These are phyloP conservation scores for Pollenia labialis DNA, from an alignment of 2,888 invertebrate species.

Conservation along the genomic window DNA sequence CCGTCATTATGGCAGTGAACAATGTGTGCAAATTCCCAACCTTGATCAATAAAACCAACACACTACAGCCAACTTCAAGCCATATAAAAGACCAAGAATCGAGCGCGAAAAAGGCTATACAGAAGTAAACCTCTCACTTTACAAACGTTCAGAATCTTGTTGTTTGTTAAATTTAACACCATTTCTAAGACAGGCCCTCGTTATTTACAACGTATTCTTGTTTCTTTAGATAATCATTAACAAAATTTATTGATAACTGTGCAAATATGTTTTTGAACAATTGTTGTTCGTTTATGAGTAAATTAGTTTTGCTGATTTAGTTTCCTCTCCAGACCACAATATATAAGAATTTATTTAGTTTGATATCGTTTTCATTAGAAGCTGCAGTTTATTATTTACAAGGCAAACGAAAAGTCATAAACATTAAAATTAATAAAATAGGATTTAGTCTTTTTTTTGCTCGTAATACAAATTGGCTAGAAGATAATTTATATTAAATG, in stretches of 20 bases:
- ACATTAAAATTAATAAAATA: background rate
- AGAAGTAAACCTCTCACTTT: too few species aligned
- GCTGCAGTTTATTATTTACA: background rate
- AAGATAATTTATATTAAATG: too few species aligned
- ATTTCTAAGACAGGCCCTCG: background rate
- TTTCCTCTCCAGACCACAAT: background rate
- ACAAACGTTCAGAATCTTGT: too few species aligned
- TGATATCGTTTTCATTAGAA: conserved; percentile 1
- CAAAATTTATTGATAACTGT: conserved; percentile 45
- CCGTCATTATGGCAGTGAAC: too few species aligned
- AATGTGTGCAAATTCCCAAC: too few species aligned
- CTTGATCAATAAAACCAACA: too few species aligned
- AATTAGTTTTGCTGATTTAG: conserved; percentile 1
- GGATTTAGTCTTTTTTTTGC: background rate
- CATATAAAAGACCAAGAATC: too few species aligned
- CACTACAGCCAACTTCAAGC: too few species aligned
- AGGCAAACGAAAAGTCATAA: too few species aligned
- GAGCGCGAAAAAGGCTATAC: too few species aligned
- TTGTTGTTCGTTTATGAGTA: too few species aligned
- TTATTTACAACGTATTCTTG: conserved; percentile 10
- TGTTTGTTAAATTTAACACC: too few species aligned
- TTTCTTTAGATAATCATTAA: conserved; percentile 58
- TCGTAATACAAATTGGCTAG: background rate
- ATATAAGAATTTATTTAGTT: background rate
- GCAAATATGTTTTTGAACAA: conserved; percentile 51